Evolutionary conservation across 2,113 vertebrate species (phyloP), one percentile per base, ranked within the genome.

Genomic region (Tachysurus vachellii): DNA sequence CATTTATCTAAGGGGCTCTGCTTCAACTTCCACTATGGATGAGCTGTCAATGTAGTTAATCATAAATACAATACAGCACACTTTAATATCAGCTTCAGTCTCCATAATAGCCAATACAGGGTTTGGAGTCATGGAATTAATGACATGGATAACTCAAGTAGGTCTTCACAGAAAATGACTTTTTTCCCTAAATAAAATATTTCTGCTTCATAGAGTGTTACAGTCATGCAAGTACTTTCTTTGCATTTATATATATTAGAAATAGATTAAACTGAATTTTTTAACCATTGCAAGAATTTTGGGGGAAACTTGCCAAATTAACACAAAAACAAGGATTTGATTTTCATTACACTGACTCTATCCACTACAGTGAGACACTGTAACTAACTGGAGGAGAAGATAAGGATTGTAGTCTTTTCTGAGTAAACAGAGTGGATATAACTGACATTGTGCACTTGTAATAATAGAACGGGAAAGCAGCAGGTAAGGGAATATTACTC

Each of bases 391-490:
- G 57, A 64, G 26, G 17, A 68, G n/a, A 77, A 36, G 61, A 42
- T 85, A 68, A 79, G 44, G 28, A 64, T 17, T 54, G 23, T 64
- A 77, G 36, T 31, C 68, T 47, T 76, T 53, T 71, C 62, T 71
- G 57, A 83, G 26, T 73, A 56, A 70, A 75, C 36, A 54, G 53
- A 42, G 31, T 80, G 59, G n/a, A 79, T 31, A n/a, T 4, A 14
- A 21, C 19, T 79, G 59, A 79, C 75, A 79, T 82, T 28, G 11
- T n/a, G 23, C 19, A 59, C 47, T 23, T 12, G 56, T 17, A 26
- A 85, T 66, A 82, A 44, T 11, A 61, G 50, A 42, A 68, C 23
- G 14, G 75, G 84, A 50, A 50, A 84, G 68, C 42, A 76, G 84
- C 10, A n/a, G 26, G 42, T 64, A 36, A 31, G 13, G 71, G 53